Base-by-base conservation (phyloP, 1,140 invertebrate genomes). In the Bombus superbus region DNA sequence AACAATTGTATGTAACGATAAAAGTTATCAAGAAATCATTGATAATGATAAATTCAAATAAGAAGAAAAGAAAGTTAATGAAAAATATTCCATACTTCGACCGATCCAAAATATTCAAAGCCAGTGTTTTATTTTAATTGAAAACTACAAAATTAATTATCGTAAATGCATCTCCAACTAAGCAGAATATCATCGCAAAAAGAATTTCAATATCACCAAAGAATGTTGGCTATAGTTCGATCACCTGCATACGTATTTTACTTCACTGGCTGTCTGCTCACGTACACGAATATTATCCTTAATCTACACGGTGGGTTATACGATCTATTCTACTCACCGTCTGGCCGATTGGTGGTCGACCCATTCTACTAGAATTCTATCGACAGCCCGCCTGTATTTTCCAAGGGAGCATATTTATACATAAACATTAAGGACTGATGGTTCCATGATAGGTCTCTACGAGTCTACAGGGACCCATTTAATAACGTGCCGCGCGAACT, bases 161-260 rank as follows among this genome's bases (percentile, higher is more conserved):
- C 42, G 3, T 47, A 11, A 25, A 38, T 25, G n/a, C 62, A 42
- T 28, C 25, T 32, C 11, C 25, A 11, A 66, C 66, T n/a, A 66
- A 66, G 32, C 40, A 47, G 40, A 47, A 59, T 59, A 76, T 79
- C 32, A 79, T 35, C 62, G 62, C 40, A 69, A 81, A 28, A 81
- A 53, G 68, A 72, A 72, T 73, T 81, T 81, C 59, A 81, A 72
- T 72, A 71, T 73, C 69, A 40, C 9, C 28, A 11, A 81, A 81
- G 80, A 80, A 83, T 64, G 73, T 76, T 68, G 38, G 18, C n/a
- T n/a, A 8, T 28, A 28, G 32, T 75, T 35, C 25, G 40, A 69
- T 38, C 6, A 81, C 22, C n/a, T 32, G 32, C n/a, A 25, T 38
- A 38, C 47, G n/a, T 57, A 81, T 81, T 73, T 38, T 35, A 73